Evolutionary conservation across 2,113 vertebrate species (phyloP), one percentile per base, ranked within the genome.

Genomic region (Campylorhamphus procurvoides): DNA sequence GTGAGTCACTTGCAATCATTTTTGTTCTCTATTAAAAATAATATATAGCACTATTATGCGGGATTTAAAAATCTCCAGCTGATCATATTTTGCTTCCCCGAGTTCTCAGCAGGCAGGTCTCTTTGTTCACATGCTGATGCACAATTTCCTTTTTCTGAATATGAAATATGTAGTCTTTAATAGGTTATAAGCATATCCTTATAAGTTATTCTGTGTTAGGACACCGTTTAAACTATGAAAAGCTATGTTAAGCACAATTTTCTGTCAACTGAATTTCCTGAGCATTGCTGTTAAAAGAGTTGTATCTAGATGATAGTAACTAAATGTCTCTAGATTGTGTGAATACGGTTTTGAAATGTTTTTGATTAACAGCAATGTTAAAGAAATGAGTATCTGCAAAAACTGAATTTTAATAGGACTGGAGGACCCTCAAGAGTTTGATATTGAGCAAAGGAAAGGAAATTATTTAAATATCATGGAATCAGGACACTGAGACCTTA

Each of bases 51-150:
- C 49, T 42, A 42, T 60, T 90, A 71, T 85, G 39, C 50, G 68
- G 28, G 39, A 86, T 90, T 89, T 94, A n/a, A 82, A 90, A 95
- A 91, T 84, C 79, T 94, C 77, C 60, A 84, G 6, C 67, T 49
- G 74, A 82, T 91, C 25, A 12, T 90, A 79, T 94, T 91, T 93
- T 95, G 29, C 47, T 92, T 84, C 28, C 73, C 7, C 18, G 49
- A 29, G 20, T 90, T 95, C 87, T 83, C 35, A 91, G 72, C 52
- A 95, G 67, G 47, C 69, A 49, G 12, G 44, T 53, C 35, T 67
- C 49, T 58, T 80, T 72, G 15, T 87, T 96, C 75, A 71, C 33
- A 19, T 71, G 18, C 39, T 77, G 55, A 40, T 24, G 24, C 11
- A 50, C 33, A 59, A 11, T 85, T 90, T 90, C 42, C 16, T 85